Evolutionary conservation across 2,113 vertebrate genomes (phyloP).

Genomic region (Clupea harengus): DNA sequence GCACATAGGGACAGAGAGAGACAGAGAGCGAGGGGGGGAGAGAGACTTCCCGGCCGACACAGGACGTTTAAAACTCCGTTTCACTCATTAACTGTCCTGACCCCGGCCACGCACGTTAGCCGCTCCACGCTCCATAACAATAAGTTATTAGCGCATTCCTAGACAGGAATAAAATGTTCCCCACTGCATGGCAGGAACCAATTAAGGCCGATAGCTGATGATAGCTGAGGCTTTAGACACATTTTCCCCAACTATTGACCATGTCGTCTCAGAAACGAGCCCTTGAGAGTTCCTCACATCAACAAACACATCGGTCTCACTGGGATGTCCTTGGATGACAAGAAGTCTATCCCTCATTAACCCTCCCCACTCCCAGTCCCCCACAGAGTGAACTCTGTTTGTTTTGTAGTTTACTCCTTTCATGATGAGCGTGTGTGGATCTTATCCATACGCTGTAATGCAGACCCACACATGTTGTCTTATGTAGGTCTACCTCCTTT

Average conservation of each 20-base stretch:
- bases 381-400: too few relatives aligned
- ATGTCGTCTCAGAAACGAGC: background rate
- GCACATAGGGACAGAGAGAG: background rate
- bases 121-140: background rate
- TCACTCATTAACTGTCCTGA: background rate
- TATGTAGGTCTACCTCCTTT: too few relatives aligned
- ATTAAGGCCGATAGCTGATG: background rate
- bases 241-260: background rate
- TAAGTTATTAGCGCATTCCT: conserved; percentile 46
- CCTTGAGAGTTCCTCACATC: background rate
- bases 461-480: too few relatives aligned
- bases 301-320: background rate
- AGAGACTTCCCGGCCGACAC: background rate
- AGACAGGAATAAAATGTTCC: conserved; percentile 24
- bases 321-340: background rate
- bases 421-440: too few relatives aligned
- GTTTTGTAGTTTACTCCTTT: too few relatives aligned
- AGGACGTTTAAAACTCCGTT: conserved; percentile 28
- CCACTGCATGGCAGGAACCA: background rate
- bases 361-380: background rate
- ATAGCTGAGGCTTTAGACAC: background rate
- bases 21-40: background rate
- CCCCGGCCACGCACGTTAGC: conserved; percentile 22
- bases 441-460: too few relatives aligned
- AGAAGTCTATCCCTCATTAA: background rate